phyloP scores from a whole-genome alignment of 2,888 invertebrate genomes.

The Acanthosepion esculentum region DNA sequence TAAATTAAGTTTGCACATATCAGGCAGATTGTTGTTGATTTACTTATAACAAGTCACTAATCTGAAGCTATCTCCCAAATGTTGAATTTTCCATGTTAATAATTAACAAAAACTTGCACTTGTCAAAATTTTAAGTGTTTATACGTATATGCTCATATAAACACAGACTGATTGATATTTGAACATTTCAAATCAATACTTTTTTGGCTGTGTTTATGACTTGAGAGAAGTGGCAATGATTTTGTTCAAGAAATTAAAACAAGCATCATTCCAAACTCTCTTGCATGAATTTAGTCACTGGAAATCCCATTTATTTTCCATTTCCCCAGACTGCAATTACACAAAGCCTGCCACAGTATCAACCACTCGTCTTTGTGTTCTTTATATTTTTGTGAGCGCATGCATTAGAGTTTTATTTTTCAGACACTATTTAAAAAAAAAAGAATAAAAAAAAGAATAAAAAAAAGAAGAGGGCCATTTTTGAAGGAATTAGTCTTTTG shows the following conservation, averaged over 20 bases:
- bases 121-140: too few species aligned
- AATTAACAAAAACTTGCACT: too few species aligned
- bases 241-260: background rate
- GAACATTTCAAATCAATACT: background rate
- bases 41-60: too few species aligned
- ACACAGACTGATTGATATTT: background rate
- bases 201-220: background rate
- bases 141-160: background rate
- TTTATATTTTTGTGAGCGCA: background rate
- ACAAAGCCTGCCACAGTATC: background rate
- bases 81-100: too few species aligned
- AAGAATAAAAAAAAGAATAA: background rate
- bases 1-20: too few species aligned
- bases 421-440: background rate
- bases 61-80: too few species aligned
- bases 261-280: background rate
- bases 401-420: constrained; percentile 3
- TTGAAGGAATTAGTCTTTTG: background rate
- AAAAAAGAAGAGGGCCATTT: background rate
- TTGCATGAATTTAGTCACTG: background rate
- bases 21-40: too few species aligned
- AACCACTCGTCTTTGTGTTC: background rate
- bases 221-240: background rate
- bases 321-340: constrained; percentile 9
- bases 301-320: background rate